A percentile compares a stretch with the other conserved stretches of the same genome.
Evolutionary conservation across 1,140 invertebrate genomes (phyloP).

Genomic region (Drosophila melanica): DNA sequence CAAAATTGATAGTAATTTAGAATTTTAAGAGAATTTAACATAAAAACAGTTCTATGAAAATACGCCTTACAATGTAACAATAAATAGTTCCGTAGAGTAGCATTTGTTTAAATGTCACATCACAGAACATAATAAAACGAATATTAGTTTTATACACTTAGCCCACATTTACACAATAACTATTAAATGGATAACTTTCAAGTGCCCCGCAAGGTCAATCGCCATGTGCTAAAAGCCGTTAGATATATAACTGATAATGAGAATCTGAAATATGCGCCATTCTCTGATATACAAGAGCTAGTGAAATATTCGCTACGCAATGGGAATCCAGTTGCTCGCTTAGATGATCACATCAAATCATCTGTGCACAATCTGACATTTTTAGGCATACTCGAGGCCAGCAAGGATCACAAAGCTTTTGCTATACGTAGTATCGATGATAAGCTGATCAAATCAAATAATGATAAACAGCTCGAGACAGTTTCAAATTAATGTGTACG

Average conservation of each 20-base stretch:
- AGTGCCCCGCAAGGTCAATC: constrained; percentile 34
- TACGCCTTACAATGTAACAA: too few relatives aligned
- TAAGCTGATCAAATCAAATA: background rate
- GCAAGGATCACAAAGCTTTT: background rate
- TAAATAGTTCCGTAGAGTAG: too few relatives aligned
- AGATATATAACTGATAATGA: constrained; percentile 1
- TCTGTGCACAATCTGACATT: constrained; percentile 18
- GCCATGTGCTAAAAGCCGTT: constrained; percentile 36
- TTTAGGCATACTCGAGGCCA: background rate
- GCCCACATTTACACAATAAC: too few relatives aligned
- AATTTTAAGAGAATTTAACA: too few relatives aligned
- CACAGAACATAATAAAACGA: background rate
- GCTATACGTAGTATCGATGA: constrained; percentile 2
- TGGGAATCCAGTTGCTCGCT: constrained; percentile 8
- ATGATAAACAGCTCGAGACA: background rate
- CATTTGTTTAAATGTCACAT: background rate
- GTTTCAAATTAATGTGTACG: background rate
- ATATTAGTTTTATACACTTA: background rate
- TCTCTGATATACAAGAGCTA: background rate
- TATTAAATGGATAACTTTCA: constrained; percentile 34
- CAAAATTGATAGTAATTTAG: background rate
- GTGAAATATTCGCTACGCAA: constrained; percentile 33
- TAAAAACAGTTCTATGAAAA: too few relatives aligned
- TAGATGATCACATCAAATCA: constrained; percentile 9
- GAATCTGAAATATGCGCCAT: constrained; percentile 5